Evolutionary conservation across 2,888 invertebrate species (phyloP).

Genomic region (Noctua fimbriata): DNA sequence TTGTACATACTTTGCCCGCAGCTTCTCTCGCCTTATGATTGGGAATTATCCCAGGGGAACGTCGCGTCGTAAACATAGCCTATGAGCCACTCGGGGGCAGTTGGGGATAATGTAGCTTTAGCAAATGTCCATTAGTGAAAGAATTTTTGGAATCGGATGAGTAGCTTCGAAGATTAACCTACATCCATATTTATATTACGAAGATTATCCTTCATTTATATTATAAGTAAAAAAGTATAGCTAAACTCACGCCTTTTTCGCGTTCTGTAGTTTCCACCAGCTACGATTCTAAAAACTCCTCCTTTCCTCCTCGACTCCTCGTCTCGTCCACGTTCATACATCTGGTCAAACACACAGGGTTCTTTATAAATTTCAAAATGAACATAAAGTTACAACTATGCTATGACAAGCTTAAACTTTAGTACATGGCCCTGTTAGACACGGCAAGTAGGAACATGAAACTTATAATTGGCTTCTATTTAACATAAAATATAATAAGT

Average conservation of each 20-base stretch:
- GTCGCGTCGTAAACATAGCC: background rate
- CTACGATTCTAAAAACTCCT: background rate
- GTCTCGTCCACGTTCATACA: background rate
- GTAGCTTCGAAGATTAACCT: background rate
- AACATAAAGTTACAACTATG: background rate
- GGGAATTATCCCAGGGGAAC: background rate
- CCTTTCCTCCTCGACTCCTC: background rate
- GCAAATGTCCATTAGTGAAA: background rate
- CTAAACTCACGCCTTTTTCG: background rate
- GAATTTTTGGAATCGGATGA: background rate
- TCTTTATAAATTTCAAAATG: background rate
- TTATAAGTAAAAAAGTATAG: background rate
- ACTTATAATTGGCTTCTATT: background rate
- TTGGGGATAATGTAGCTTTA: background rate
- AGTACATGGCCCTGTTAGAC: background rate
- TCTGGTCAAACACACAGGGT: background rate
- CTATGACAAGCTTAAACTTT: background rate
- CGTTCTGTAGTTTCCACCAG: background rate
- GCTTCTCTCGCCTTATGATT: background rate
- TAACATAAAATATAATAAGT: background rate
- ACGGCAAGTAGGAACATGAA: background rate
- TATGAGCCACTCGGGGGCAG: background rate
- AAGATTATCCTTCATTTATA: background rate
- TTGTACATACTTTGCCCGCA: background rate
- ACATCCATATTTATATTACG: no score